Evolutionary conservation across 2,888 invertebrate species (phyloP), one percentile per base, ranked within the genome.

Genomic region (Xylota segnis): DNA sequence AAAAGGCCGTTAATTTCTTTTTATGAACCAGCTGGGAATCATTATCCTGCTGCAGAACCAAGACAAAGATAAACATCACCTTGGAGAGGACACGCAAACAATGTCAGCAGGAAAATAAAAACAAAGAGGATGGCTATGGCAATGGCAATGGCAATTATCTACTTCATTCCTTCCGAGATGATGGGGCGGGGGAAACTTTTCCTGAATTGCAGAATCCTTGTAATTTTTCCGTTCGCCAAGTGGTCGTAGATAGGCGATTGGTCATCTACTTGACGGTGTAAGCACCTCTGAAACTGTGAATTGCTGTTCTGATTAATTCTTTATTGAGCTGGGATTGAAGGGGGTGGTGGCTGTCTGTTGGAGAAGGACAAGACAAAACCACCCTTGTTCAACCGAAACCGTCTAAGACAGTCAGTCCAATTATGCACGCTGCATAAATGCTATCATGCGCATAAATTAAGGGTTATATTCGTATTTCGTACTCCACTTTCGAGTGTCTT

Each of bases 11-110:
- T 92, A 92, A 92, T 92, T 91, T 92, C 91, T 90, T 92, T 92
- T 92, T 92, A 92, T 92, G 92, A 92, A 92, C 92, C 92, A 91
- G 92, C 91, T 91, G 92, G 92, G 92, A 92, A 92, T 91, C 92
- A 91, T 92, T 92, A 90, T 82, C 29, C 70, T 34, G 59, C 61
- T 59, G 58, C 43, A 68, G 23, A 81, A 83, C 77, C 70, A 87
- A 82, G 66, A 86, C 74, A 86, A 89, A 90, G 90, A 92, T 90
- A 90, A 90, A 90, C 89, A 90, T 89, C 88, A 76, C 83, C 87
- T 86, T 88, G 61, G 82, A 75, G 79, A 84, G 71, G 68, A 78
- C 76, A 81, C 82, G 59, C 76, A 77, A 82, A 86, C 86, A 68
- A 86, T 86, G 82, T 86, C 86, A 86, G 82, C 82, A 72, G 76